phyloP scores from a whole-genome alignment of 2,113 vertebrate species.

The Hepsetus odoe region DNA sequence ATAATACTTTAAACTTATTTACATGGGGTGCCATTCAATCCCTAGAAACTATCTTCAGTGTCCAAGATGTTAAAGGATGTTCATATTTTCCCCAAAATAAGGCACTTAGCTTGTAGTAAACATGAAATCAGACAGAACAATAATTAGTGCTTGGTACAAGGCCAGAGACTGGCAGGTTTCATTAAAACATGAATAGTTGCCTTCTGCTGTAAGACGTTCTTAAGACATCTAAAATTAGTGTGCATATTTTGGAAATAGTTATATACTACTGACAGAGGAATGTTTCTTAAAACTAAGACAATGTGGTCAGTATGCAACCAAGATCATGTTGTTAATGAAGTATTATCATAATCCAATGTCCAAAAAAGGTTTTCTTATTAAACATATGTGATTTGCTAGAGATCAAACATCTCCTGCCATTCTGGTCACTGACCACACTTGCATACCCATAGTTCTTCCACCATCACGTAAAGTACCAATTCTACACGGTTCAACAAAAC shows the following conservation, averaged over 20 bases:
- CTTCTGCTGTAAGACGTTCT: slow-evolving; percentile 14
- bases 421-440: background rate
- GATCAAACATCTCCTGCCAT: background rate
- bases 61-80: background rate
- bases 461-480: background rate
- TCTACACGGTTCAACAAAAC: background rate
- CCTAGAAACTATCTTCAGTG: background rate
- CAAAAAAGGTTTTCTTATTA: background rate
- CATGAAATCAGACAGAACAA: background rate
- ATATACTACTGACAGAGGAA: slow-evolving; percentile 35
- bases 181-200: slow-evolving; percentile 59
- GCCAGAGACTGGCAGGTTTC: slow-evolving; percentile 43
- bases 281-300: slow-evolving; percentile 32
- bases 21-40: background rate
- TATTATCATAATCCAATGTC: background rate
- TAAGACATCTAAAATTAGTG: slow-evolving; percentile 33
- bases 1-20: slow-evolving; percentile 24
- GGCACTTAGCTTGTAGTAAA: slow-evolving; percentile 17
- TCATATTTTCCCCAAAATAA: slow-evolving; percentile 26
- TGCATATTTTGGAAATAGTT: slow-evolving; percentile 25
- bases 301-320: background rate
- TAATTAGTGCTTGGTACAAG: slow-evolving; percentile 12
- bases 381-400: background rate
- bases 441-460: background rate
- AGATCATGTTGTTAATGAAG: slow-evolving; percentile 3